These are phyloP conservation scores for Microchrysa polita DNA, from an alignment of 2,888 invertebrate genomes.

Conservation along the genomic window DNA sequence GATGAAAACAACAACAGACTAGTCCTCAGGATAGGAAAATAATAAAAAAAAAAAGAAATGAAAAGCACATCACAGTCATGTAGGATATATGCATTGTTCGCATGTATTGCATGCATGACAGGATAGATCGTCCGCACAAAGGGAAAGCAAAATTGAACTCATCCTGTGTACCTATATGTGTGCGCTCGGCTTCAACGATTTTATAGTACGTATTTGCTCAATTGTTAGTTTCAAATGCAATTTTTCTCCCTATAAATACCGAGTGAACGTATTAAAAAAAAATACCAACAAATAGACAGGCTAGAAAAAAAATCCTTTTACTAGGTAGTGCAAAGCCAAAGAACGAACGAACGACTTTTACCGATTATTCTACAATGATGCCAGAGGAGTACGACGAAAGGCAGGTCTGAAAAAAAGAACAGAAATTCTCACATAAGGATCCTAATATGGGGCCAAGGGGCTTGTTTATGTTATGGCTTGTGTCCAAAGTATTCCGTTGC, in stretches of 20 bases:
- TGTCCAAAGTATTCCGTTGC: background rate
- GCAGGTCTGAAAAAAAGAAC: conserved; percentile 1
- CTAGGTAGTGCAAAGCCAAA: conserved; percentile 22
- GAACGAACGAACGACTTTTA: conserved; percentile 16
- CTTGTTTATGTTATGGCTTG: background rate
- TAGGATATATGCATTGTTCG: background rate
- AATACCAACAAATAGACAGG: too few species aligned
- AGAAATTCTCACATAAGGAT: background rate
- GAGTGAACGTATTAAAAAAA: background rate
- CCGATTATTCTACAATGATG: conserved; percentile 23
- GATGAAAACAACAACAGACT: background rate
- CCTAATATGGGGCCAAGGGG: background rate
- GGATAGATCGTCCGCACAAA: background rate
- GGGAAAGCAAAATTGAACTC: background rate
- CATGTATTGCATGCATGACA: too few species aligned
- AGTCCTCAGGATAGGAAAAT: background rate
- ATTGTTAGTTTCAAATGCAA: conserved; percentile 17
- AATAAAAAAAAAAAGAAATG: background rate
- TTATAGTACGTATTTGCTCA: conserved; percentile 19
- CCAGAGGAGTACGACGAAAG: background rate
- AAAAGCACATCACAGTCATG: background rate
- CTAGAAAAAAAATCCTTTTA: conserved; percentile 17
- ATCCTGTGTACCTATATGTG: background rate
- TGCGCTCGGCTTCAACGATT: background rate
- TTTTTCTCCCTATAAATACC: conserved; percentile 25